Conservation (phyloP, 2,113 vertebrate genomes). For the Galbula dea region DNA sequence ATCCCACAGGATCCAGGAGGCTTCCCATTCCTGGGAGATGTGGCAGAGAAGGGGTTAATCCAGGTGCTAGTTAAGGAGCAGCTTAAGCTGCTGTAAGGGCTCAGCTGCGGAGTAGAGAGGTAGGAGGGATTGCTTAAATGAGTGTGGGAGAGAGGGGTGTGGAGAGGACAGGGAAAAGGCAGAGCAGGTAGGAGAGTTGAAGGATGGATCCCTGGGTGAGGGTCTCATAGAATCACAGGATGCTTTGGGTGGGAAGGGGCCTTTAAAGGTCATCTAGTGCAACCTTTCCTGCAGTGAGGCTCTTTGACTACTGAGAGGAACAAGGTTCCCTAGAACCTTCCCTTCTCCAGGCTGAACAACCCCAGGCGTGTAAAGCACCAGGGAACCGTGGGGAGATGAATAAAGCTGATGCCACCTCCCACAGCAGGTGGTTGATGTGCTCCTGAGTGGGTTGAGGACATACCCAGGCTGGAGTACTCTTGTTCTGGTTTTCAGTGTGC, state of each 20-base stretch:
- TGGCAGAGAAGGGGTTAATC: background rate
- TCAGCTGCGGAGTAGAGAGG: background rate
- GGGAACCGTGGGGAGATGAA: background rate
- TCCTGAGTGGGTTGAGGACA: background rate
- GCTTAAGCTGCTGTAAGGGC: background rate
- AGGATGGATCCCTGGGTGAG: background rate
- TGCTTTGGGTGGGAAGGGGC: background rate
- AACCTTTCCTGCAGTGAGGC: background rate
- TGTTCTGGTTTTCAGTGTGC: too few species aligned
- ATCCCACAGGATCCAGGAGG: fast-evolving
- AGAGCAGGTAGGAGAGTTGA: background rate
- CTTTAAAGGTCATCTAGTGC: background rate
- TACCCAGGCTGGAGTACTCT: background rate
- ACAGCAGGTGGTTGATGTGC: background rate
- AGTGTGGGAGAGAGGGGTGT: background rate
- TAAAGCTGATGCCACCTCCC: background rate
- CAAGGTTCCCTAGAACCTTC: too few species aligned
- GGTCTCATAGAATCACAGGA: background rate
- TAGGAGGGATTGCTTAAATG: background rate
- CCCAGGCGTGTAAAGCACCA: background rate
- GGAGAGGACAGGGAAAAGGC: too few species aligned
- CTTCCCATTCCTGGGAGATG: background rate
- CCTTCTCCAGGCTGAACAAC: background rate
- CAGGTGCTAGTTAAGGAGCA: background rate
- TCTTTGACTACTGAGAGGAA: too few species aligned